Conservation (phyloP, 2,797 vertebrate species). For the Chrysocyon brachyurus region DNA sequence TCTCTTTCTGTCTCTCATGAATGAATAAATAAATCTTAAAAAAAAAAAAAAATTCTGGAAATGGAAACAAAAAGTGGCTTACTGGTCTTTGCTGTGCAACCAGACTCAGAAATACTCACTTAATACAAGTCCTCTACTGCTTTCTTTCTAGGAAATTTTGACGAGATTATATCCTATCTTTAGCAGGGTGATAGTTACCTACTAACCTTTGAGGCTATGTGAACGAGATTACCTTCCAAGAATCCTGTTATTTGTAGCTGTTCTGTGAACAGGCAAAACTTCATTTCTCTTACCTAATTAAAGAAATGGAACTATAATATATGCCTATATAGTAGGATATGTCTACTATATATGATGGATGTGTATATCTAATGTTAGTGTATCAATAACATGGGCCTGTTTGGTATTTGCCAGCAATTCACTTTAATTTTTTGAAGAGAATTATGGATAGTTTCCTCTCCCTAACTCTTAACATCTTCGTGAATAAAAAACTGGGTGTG, state of each 20-base stretch:
- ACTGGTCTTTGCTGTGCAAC: neutral
- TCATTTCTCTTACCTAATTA: neutral
- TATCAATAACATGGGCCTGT: neutral
- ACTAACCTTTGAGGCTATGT: neutral
- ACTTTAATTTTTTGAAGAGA: neutral
- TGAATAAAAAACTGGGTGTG: neutral
- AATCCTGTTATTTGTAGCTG: constrained; percentile 6
- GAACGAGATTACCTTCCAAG: neutral
- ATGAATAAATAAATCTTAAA: too few species aligned
- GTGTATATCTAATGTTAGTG: neutral
- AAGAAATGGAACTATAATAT: neutral
- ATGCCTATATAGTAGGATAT: neutral
- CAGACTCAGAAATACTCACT: neutral
- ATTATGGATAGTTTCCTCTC: neutral
- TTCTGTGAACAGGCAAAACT: constrained; percentile 7
- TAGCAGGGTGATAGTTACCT: neutral
- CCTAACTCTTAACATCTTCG: neutral
- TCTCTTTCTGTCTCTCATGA: too few species aligned
- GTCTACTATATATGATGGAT: neutral
- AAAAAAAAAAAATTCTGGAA: neutral
- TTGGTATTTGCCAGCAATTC: neutral
- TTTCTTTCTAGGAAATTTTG: neutral
- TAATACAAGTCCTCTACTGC: neutral
- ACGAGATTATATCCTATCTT: neutral
- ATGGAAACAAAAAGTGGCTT: neutral